Percentiles rank a stretch among this genome's conserved stretches.
phyloP scores from a whole-genome alignment of 2,113 vertebrate genomes.

The Brachyhypopomus occidentalis region DNA sequence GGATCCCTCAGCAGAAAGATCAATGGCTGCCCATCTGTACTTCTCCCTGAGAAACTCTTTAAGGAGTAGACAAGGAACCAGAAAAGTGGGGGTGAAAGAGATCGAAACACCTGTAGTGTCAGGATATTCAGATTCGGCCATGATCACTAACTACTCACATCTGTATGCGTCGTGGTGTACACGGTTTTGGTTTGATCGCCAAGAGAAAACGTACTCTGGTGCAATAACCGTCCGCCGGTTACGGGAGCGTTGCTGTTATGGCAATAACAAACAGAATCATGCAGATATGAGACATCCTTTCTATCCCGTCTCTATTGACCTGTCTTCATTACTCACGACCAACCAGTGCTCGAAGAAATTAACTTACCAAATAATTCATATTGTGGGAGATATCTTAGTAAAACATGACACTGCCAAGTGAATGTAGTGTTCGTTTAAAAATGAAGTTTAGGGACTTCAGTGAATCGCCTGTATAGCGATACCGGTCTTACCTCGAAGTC shows the following conservation, averaged over 20 bases:
- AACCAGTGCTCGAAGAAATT: too few species aligned
- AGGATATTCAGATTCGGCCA: too few species aligned
- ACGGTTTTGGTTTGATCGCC: conserved; percentile 30
- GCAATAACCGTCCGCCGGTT: conserved; percentile 41
- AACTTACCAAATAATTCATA: too few species aligned
- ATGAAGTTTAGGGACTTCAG: neutral
- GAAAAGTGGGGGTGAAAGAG: neutral
- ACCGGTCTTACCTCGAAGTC: neutral
- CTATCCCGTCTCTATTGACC: too few species aligned
- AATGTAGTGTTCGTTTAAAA: neutral
- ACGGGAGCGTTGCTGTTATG: neutral
- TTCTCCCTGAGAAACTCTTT: conserved; percentile 59
- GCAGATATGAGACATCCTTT: too few species aligned
- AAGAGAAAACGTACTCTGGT: conserved; percentile 56
- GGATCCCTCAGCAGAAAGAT: conserved; percentile 45
- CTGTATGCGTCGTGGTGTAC: conserved; percentile 60
- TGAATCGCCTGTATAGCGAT: too few species aligned
- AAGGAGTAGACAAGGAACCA: neutral
- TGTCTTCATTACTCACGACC: too few species aligned
- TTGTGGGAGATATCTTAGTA: too few species aligned
- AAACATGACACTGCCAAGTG: too few species aligned
- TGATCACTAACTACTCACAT: conserved; percentile 42
- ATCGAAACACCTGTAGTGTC: neutral
- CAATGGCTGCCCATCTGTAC: conserved; percentile 39
- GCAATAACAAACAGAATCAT: neutral